These are phyloP conservation scores for Lasioglossum vierecki DNA, from an alignment of 2,888 invertebrate species.

Conservation along the genomic window DNA sequence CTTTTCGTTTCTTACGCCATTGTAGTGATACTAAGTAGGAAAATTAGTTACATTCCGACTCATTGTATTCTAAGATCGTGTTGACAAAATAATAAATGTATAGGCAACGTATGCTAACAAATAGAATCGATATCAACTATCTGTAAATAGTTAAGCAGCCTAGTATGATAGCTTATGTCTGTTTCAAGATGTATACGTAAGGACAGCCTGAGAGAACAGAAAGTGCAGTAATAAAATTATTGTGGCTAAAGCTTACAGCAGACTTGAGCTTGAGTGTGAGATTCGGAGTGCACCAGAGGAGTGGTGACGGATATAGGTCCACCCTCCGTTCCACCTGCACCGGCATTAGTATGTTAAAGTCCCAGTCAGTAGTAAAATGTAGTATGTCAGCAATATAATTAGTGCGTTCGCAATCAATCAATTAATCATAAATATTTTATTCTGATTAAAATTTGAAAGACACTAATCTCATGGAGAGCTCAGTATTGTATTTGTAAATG, in stretches of 20 bases:
- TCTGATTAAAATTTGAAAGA: conserved; percentile 22
- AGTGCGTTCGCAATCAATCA: conserved; percentile 48
- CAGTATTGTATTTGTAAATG: conserved; percentile 6
- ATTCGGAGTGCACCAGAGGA: conserved; percentile 80
- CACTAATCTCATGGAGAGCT: conserved; percentile 20
- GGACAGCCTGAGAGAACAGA: conserved; percentile 50
- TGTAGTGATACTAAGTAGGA: neutral
- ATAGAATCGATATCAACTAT: neutral
- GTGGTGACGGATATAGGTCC: conserved; percentile 80
- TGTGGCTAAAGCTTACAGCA: conserved; percentile 82
- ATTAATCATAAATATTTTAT: conserved; percentile 42
- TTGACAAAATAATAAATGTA: conserved; percentile 19
- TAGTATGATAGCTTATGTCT: conserved; percentile 29
- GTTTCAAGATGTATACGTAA: conserved; percentile 8
- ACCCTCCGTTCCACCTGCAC: conserved; percentile 82
- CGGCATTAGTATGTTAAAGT: conserved; percentile 82
- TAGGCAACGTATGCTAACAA: neutral
- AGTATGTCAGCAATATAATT: conserved; percentile 50
- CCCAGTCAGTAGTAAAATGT: conserved; percentile 70
- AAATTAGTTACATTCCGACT: neutral
- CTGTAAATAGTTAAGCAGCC: conserved; percentile 22
- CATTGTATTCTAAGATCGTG: neutral
- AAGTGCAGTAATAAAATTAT: conserved; percentile 75
- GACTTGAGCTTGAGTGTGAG: conserved; percentile 81
- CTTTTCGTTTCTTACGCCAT: neutral